Conservation (phyloP, 2,888 invertebrate genomes). For the Chymomyza procnemis region DNA sequence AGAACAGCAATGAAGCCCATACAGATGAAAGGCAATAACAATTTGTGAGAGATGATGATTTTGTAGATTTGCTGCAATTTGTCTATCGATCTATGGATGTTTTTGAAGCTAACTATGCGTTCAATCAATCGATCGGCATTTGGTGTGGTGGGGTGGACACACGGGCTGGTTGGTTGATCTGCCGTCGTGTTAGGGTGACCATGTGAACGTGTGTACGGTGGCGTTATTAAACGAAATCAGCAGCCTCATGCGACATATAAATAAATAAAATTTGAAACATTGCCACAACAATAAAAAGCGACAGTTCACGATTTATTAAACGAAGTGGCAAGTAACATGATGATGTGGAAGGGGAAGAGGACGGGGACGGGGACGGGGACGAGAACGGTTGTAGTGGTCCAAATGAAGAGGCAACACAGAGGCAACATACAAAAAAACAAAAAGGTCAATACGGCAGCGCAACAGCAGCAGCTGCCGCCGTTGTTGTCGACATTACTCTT, state of each 20-base stretch:
- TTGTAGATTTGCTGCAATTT: background rate
- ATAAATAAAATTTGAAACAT: constrained; percentile 73
- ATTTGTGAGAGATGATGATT: background rate
- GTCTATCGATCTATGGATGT: too few species aligned
- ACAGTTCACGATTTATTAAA: constrained; percentile 73
- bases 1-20: background rate
- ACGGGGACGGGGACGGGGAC: background rate
- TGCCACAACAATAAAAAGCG: constrained; percentile 74
- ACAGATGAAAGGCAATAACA: background rate
- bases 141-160: too few species aligned
- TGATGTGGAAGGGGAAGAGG: background rate
- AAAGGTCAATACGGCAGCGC: constrained; percentile 37
- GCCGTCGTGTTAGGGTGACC: constrained; percentile 20
- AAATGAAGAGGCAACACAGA: constrained; percentile 60
- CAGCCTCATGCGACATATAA: constrained; percentile 65
- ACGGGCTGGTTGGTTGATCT: constrained; percentile 63
- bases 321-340: constrained; percentile 35
- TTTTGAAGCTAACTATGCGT: too few species aligned
- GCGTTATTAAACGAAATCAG: constrained; percentile 71
- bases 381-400: constrained; percentile 28
- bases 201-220: background rate
- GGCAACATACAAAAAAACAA: constrained; percentile 41
- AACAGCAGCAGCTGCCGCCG: constrained; percentile 68
- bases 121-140: too few species aligned
- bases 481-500: constrained; percentile 73